Evolutionary conservation across 2,797 vertebrate genomes (phyloP).

Genomic region (Xiphophorus birchmanni): DNA sequence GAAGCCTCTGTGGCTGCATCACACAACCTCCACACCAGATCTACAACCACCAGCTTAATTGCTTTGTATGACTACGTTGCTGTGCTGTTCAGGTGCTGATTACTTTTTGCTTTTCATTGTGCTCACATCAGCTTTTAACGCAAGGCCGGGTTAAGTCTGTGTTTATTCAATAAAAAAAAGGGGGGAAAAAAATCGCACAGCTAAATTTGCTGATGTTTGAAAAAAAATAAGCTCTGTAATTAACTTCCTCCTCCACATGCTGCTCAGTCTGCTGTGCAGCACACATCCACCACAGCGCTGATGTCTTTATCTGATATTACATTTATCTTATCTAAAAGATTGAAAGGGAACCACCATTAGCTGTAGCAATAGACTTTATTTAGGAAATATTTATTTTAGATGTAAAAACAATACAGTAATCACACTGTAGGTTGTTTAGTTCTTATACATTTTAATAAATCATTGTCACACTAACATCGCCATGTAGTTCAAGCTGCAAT

Average conservation of each 20-base stretch:
- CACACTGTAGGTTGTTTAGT: too few species aligned
- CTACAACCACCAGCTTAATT: background rate
- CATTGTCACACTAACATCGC: too few species aligned
- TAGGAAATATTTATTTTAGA: too few species aligned
- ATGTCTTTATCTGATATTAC: too few species aligned
- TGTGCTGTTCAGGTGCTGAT: background rate
- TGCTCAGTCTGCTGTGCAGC: slow-evolving; percentile 16
- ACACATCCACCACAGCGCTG: background rate
- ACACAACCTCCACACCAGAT: background rate
- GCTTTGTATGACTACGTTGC: background rate
- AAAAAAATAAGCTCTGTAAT: slow-evolving; percentile 28
- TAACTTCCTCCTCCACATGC: slow-evolving; percentile 12
- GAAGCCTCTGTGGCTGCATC: background rate
- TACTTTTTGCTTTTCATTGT: background rate
- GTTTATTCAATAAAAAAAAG: slow-evolving; percentile 8
- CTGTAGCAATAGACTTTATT: too few species aligned
- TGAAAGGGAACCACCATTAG: too few species aligned
- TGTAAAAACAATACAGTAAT: too few species aligned
- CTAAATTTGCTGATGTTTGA: slow-evolving; percentile 25
- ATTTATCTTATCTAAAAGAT: too few species aligned
- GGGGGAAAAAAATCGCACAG: too few species aligned
- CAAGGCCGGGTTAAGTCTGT: background rate
- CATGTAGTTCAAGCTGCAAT: too few species aligned
- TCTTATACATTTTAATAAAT: too few species aligned
- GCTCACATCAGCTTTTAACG: slow-evolving; percentile 10